Base-by-base conservation (phyloP, 1,140 invertebrate species). In the Chrysomallon squamiferum region DNA sequence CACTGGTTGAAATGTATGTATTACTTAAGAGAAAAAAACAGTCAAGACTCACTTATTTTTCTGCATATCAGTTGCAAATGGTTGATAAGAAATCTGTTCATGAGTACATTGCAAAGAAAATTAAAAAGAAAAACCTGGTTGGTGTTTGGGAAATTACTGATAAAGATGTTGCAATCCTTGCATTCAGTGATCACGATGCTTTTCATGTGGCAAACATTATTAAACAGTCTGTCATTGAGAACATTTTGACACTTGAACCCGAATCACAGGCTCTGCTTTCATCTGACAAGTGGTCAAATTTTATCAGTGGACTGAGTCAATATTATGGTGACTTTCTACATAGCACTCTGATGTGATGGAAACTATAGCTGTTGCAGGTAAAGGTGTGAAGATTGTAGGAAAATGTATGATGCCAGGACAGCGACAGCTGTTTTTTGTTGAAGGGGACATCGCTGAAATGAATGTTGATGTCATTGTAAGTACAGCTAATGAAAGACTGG, bases 381-480 rank as follows among this genome's bases (percentile, higher is more conserved):
- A 30, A 54, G 50, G 50, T 9, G 13, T 54, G 5, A 25, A 54
- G n/a, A 27, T 30, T 13, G 22, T 54, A 30, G 50, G 18, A 22
- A 54, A 5, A 54, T 54, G 50, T 27, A 30, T 15, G 13, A 25
- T 54, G 22, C 22, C 22, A 27, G 50, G 22, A 54, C 22, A 30
- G 15, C 50, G 50, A 54, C 22, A 25, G 13, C 50, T 54, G n/a
- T 49, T 9, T 3, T 68, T 54, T 27, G 22, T 25, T 54, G 54
- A 63, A 22, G 72, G 72, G 0, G 76, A 78, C 57, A 73, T 79
- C 6, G 69, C 73, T 18, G 50, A 62, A 4, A 43, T 77, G 4
- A 43, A 61, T 22, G 73, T 77, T 18, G 77, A 77, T 66, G 75
- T 73, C 0, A 68, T 79, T 30, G 77, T 79, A 0, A 79, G 77